A percentile compares a stretch with the other conserved stretches of the same genome.
Conservation (phyloP, 2,797 vertebrate species). For the Pogoniulus pusillus region DNA sequence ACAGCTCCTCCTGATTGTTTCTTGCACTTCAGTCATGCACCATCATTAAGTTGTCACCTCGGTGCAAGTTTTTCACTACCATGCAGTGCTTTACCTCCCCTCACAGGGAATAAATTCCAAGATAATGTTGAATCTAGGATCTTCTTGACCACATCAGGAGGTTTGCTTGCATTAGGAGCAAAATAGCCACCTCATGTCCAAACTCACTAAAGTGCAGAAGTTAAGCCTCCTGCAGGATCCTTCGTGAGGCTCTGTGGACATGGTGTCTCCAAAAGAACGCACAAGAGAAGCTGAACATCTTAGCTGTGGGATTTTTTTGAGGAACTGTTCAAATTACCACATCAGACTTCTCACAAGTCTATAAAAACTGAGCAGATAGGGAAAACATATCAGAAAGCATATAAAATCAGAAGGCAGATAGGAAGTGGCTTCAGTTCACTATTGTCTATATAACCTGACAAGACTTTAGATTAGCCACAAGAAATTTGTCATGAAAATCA, state of each 20-base stretch:
- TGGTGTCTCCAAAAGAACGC: rapidly evolving
- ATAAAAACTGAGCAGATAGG: slow-evolving; percentile 59
- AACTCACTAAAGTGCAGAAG: rapidly evolving
- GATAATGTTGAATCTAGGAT: rapidly evolving
- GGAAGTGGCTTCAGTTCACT: neutral
- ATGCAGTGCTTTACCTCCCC: neutral
- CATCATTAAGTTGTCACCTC: too few species aligned
- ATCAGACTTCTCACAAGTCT: slow-evolving; percentile 40
- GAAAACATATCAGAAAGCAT: slow-evolving; percentile 45
- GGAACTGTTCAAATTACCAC: slow-evolving; percentile 57
- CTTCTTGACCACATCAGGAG: neutral
- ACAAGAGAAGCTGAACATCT: neutral
- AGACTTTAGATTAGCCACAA: slow-evolving; percentile 16
- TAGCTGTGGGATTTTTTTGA: slow-evolving; percentile 36
- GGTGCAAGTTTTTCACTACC: neutral
- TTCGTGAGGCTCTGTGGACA: neutral
- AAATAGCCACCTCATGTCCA: neutral
- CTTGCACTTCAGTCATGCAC: neutral
- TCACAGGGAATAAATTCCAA: neutral
- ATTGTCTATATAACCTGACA: neutral
- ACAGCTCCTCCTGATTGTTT: neutral
- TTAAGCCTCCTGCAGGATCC: neutral
- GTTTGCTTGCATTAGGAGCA: neutral
- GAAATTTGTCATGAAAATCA: slow-evolving; percentile 42
- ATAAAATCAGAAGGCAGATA: slow-evolving; percentile 10